Evolutionary conservation across 2,113 vertebrate species (phyloP), one percentile per base, ranked within the genome.

Genomic region (Forbesichthys agassizii): DNA sequence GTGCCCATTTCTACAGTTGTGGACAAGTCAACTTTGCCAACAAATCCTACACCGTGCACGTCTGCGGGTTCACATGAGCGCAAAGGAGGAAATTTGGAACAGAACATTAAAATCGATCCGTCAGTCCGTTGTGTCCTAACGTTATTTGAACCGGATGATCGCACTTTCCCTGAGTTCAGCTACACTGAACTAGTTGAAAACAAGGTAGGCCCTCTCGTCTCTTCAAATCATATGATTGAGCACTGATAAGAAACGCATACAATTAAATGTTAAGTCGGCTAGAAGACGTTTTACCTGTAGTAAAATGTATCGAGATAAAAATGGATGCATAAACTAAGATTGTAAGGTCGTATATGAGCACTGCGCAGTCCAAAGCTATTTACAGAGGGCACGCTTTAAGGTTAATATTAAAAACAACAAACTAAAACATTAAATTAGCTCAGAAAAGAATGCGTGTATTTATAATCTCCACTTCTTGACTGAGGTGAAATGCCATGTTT

Each of bases 81-180:
- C 12, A 13, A 27, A 11, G 54, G 16, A 8, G 16, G 0, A 14
- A 3, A 36, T 4, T 6, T 74, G 2, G 77, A 49, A n/a, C 2
- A 9, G 3, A 13, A 68, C 1, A 48, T n/a, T 1, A 67, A 61
- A 33, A 9, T 61, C 12, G 61, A 81, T 0, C n/a, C 67, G 4
- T 86, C 94, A 0, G 86, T 91, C 7, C 93, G 98, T 0, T 92
- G 96, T 12, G 84, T 93, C 0, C 86, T 99, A 0, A 79, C 82
- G 0, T 92, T 99, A 27, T 96, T 95, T 0, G 93, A 98, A 71
- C 90, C 96, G 0, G 93, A 96, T 55, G 92, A 96, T 61, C 89
- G 89, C 33, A 91, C 82, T 27, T 98, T 95, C n/a, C 95, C 95
- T 0, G 96, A 99, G 77, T 99, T 99, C 83, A 95, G 90, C 85